Evolutionary conservation across 1,140 invertebrate genomes (phyloP).

Genomic region (Lanistes nyassanus): DNA sequence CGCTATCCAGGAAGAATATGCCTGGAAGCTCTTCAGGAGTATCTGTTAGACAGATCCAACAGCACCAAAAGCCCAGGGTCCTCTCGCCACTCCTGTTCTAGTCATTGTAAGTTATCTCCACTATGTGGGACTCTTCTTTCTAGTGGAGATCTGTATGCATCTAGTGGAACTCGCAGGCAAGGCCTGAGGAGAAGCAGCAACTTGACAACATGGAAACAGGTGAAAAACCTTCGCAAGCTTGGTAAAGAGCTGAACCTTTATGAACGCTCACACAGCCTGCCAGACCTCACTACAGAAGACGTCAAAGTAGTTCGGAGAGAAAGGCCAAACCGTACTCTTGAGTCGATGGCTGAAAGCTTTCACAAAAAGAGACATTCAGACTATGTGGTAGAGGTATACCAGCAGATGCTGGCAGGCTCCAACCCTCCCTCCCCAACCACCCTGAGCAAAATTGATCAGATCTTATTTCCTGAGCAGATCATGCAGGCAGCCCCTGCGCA

Average conservation of each 20-base stretch:
- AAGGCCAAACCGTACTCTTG: constrained; percentile 5
- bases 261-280: constrained; percentile 51
- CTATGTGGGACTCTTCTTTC: constrained; percentile 35
- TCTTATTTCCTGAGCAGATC: constrained; percentile 23
- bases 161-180: not conserved
- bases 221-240: constrained; percentile 51
- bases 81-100: constrained; percentile 26
- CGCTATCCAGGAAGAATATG: constrained; percentile 28
- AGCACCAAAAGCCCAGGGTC: constrained; percentile 10
- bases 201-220: constrained; percentile 37
- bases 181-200: constrained; percentile 23
- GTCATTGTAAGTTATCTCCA: constrained; percentile 34
- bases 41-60: constrained; percentile 27
- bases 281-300: constrained; percentile 46
- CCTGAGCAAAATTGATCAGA: constrained; percentile 56
- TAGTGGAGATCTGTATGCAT: constrained; percentile 31
- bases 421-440: constrained; percentile 58
- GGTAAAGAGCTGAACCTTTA: constrained; percentile 39
- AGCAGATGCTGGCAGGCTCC: constrained; percentile 49
- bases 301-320: constrained; percentile 15
- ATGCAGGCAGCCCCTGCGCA: not conserved
- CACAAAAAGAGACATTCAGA: constrained; percentile 58
- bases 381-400: constrained; percentile 58
- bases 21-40: constrained; percentile 34
- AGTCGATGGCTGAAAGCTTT: constrained; percentile 50